Evolutionary conservation across 2,113 vertebrate species (phyloP), one percentile per base, ranked within the genome.

Genomic region (Sceloporus undulatus): DNA sequence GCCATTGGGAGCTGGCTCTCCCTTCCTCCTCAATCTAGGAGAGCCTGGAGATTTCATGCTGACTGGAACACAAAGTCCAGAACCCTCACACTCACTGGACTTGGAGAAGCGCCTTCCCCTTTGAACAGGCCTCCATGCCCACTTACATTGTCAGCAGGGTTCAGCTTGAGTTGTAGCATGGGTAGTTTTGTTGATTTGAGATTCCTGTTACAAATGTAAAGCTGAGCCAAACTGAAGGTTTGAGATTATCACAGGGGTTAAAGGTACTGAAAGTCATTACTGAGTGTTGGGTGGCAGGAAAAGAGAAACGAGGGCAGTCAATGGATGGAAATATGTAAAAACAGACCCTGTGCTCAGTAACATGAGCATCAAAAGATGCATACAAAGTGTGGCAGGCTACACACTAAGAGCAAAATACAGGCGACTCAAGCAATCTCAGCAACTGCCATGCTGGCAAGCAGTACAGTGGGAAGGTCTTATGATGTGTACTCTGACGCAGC

Each of bases 401-500:
- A 6, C 13, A 42, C 8, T 27, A 38, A 77, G 59, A 65, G 14
- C 25, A 73, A 48, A 48, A 1, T 23, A 13, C 10, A 34, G 21
- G 23, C 34, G 23, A 14, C 10, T 2, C 21, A 23, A n/a, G 29
- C 10, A 27, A 56, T 62, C n/a, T 34, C 1, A 19, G 2, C 1
- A 13, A 6, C 5, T 21, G 34, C n/a, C 21, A 7, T 3, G 3
- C 56, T 74, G 9, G 40, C 42, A 29, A 74, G 10, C n/a, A 18
- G 19, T 27, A 9, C 18, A 73, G 21, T 29, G 27, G 34, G 27
- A 9, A 79, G 29, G 62, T 21, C 54, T 34, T 38, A 9, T 16
- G 14, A 52, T 1, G 9, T 82, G 59, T 84, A 42, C 89, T 93
- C 94, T 97, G 95, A 97, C 92, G 92, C 89, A 48, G 94, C 95